Evolutionary conservation across 2,797 vertebrate species (phyloP).

Genomic region (Hydrolagus colliei): DNA sequence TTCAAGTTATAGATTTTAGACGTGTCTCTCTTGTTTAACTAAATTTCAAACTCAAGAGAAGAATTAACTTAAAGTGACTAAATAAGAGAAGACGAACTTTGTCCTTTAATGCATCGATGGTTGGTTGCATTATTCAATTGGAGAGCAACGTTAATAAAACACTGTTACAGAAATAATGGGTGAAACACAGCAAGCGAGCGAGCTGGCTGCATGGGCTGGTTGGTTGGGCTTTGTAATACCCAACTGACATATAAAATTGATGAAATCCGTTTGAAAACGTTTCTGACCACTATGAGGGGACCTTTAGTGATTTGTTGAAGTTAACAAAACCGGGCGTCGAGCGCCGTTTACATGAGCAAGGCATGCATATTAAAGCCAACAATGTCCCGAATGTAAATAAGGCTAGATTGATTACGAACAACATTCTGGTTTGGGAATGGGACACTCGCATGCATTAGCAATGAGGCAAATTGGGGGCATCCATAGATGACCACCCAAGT

Average conservation of each 20-base stretch:
- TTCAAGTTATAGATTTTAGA: background rate
- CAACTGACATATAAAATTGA: conserved; percentile 27
- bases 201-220: background rate
- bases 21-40: background rate
- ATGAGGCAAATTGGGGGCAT: conserved; percentile 57
- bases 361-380: conserved; percentile 52
- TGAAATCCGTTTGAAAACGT: conserved; percentile 17
- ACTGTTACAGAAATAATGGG: background rate
- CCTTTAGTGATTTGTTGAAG: conserved; percentile 36
- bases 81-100: background rate
- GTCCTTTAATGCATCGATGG: background rate
- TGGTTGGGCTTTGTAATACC: background rate
- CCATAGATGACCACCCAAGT: conserved; percentile 64
- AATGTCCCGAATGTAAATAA: conserved; percentile 60
- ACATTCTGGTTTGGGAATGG: conserved; percentile 52
- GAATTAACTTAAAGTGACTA: background rate
- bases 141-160: conserved; percentile 10
- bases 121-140: background rate
- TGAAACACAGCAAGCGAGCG: background rate
- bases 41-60: background rate
- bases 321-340: conserved; percentile 39
- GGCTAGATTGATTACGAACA: conserved; percentile 58
- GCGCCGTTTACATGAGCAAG: conserved; percentile 40
- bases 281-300: background rate
- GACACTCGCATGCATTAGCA: conserved; percentile 50